Evolutionary conservation across 2,797 vertebrate species (phyloP).

Genomic region (Scolopax bukidnonensis): DNA sequence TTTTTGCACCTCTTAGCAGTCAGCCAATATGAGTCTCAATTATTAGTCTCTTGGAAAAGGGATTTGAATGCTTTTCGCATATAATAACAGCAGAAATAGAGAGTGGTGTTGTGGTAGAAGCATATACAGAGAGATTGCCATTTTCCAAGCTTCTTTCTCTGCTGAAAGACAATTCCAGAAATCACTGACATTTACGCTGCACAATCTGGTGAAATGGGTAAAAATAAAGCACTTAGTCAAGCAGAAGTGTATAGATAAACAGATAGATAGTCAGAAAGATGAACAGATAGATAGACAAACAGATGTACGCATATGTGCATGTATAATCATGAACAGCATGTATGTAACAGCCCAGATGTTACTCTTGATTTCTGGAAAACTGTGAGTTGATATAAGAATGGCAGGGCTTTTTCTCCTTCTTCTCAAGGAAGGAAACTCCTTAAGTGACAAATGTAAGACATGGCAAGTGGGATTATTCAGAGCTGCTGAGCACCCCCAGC

Average conservation of each 20-base stretch:
- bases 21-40: background rate
- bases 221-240: background rate
- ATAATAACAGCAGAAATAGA: background rate
- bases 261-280: background rate
- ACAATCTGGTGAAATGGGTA: background rate
- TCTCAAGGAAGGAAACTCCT: background rate
- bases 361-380: background rate
- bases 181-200: background rate
- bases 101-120: background rate
- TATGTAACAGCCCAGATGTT: background rate
- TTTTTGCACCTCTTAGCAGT: background rate
- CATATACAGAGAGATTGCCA: background rate
- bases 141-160: background rate
- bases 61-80: background rate
- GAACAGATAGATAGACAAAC: background rate
- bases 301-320: background rate
- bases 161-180: background rate
- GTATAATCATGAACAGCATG: background rate
- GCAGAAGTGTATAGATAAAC: background rate
- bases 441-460: background rate
- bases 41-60: background rate
- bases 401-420: background rate
- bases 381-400: background rate
- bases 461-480: fast-evolving
- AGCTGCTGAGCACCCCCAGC: background rate